Evolutionary conservation across 2,888 invertebrate species (phyloP), one percentile per base, ranked within the genome.

Genomic region (Beris morrisii): DNA sequence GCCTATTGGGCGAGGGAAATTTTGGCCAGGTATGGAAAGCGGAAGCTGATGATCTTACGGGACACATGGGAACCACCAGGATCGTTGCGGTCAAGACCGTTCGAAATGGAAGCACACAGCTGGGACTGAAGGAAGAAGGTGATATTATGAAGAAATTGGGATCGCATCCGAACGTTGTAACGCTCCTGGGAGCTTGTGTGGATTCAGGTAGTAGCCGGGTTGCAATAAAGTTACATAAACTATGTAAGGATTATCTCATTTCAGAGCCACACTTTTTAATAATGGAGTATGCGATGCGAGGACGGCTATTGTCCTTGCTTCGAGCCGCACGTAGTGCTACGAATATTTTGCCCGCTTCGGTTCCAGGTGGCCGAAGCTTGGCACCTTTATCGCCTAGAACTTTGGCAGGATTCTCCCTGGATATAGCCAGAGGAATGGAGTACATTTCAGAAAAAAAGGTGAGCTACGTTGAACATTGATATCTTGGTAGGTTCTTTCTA

Each of bases 11-110:
- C 6, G 91, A 93, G 80, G 92, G 93, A 44, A 91, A 92, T 79
- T 93, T 93, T 77, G 93, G 93, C 30, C 90, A 91, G 85, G 92
- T 92, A 15, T 92, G 92, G 90, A 91, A 91, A 80, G 92, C 92
- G 4, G 91, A 92, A 78, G 92, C 92, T 0, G 90, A 91, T 73
- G 91, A 91, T 74, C 82, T 92, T 65, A 87, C 87, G 55, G 90
- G 89, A 0, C 90, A 90, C 74, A 86, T 89, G 71, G 90, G 90
- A 0, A 84, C 90, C 69, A 91, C 91, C 22, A 83, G 91, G 67
- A 84, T 90, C 69, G 93, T 93, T n/a, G 93, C 93, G 4, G 92
- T 93, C 6, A 93, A 93, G 78, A 91, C 88, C 9, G 89, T 91
- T 64, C 89, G 92, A 75, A 90, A 90, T 72, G 88, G 89, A 46